Percentiles rank a stretch among this genome's conserved stretches.
Evolutionary conservation across 1,140 invertebrate species (phyloP).

Genomic region (Trachymyrmex cornetzi): DNA sequence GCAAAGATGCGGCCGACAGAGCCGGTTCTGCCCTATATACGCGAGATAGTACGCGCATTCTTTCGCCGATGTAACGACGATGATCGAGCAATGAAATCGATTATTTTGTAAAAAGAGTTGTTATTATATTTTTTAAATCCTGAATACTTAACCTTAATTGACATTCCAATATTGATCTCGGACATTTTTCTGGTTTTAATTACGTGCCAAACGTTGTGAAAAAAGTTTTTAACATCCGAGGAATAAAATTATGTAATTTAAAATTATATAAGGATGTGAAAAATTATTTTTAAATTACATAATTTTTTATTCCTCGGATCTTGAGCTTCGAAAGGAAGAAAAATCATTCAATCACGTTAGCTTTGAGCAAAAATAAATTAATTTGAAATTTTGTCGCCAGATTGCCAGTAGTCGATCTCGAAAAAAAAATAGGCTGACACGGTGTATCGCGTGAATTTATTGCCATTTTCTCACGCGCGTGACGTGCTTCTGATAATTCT

Average conservation of each 20-base stretch:
- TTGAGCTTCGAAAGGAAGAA: too few relatives aligned
- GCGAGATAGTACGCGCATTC: slow-evolving; percentile 56
- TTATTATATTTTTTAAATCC: background rate
- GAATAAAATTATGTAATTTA: too few relatives aligned
- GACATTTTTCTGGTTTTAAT: too few relatives aligned
- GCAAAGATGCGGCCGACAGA: slow-evolving; percentile 66
- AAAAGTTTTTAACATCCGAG: too few relatives aligned
- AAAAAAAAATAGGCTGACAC: background rate
- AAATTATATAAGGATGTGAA: too few relatives aligned
- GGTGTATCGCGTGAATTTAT: background rate
- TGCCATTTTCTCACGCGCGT: slow-evolving; percentile 7
- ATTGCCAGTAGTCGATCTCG: background rate
- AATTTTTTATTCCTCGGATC: too few relatives aligned
- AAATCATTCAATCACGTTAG: too few relatives aligned
- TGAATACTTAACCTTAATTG: background rate
- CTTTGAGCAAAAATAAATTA: too few relatives aligned
- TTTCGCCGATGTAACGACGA: slow-evolving; percentile 51
- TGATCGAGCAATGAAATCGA: slow-evolving; percentile 8
- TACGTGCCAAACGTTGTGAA: too few relatives aligned
- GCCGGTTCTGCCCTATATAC: slow-evolving; percentile 77
- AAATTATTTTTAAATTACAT: too few relatives aligned
- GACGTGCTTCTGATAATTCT: background rate
- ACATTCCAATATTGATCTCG: too few relatives aligned
- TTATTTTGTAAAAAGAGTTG: background rate
- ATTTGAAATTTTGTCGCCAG: too few relatives aligned